Evolutionary conservation across 2,797 vertebrate genomes (phyloP).

Genomic region (Sciurus vulgaris): DNA sequence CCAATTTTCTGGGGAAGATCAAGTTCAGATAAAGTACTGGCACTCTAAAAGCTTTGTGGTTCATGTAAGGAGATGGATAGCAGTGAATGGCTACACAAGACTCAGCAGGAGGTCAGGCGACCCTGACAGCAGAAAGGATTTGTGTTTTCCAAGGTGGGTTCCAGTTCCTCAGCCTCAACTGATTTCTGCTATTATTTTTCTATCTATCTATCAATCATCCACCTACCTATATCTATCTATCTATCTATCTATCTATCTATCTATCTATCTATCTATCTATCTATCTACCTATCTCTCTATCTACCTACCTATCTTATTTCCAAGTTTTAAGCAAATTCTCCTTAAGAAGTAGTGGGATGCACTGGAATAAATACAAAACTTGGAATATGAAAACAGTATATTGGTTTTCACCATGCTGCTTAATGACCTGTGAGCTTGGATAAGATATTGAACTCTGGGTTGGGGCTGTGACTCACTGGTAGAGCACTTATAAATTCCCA

Average conservation of each 20-base stretch:
- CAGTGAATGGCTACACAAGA: neutral
- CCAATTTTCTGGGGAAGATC: slow-evolving; percentile 81
- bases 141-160: slow-evolving; percentile 40
- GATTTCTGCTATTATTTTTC: neutral
- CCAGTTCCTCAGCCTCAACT: slow-evolving; percentile 25
- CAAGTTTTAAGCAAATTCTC: neutral
- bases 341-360: neutral
- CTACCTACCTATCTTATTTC: too few relatives aligned
- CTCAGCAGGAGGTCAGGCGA: slow-evolving; percentile 51
- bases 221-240: too few relatives aligned
- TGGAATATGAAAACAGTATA: slow-evolving; percentile 38
- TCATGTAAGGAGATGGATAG: slow-evolving; percentile 66
- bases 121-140: neutral
- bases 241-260: too few relatives aligned
- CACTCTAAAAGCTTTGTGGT: neutral
- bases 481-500: neutral
- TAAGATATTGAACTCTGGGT: neutral
- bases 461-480: neutral
- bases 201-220: neutral
- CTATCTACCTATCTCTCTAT: neutral
- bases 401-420: slow-evolving; percentile 11
- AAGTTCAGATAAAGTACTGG: slow-evolving; percentile 80
- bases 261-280: neutral
- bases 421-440: neutral
- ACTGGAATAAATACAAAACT: neutral